phyloP scores from a whole-genome alignment of 2,888 invertebrate genomes.

The Ormyrus thymus region DNA sequence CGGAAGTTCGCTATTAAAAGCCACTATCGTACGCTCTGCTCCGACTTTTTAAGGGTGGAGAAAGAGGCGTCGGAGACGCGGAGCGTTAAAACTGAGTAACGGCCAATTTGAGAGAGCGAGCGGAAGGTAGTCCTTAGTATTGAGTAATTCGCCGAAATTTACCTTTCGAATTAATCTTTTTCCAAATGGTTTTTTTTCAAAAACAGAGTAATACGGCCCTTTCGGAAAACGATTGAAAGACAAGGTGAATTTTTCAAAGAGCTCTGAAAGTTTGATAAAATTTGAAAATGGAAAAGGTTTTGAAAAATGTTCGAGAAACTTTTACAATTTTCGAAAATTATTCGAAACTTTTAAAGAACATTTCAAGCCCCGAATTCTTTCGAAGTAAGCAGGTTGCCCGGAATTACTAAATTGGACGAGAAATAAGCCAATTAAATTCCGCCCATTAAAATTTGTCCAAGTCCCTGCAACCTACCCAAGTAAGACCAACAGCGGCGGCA shows the following conservation, averaged over 20 bases:
- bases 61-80: too few relatives aligned
- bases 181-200: too few relatives aligned
- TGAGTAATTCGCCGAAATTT: too few relatives aligned
- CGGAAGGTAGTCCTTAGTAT: too few relatives aligned
- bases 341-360: neutral
- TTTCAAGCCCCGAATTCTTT: neutral
- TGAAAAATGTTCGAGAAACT: neutral
- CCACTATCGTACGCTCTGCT: neutral
- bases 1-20: conserved; percentile 22
- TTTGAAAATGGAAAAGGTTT: neutral
- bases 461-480: neutral
- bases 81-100: too few relatives aligned
- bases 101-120: too few relatives aligned
- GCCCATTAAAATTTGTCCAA: conserved; percentile 3
- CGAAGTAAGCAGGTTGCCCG: neutral
- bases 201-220: too few relatives aligned
- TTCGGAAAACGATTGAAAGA: too few relatives aligned
- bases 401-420: neutral
- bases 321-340: neutral
- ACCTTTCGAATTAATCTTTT: too few relatives aligned
- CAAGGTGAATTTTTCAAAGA: neutral
- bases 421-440: conserved; percentile 14
- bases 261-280: neutral
- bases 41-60: too few relatives aligned
- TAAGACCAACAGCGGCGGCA: conserved; percentile 17